Base-by-base conservation (phyloP, 2,797 vertebrate species). In the Cygnus olor region DNA sequence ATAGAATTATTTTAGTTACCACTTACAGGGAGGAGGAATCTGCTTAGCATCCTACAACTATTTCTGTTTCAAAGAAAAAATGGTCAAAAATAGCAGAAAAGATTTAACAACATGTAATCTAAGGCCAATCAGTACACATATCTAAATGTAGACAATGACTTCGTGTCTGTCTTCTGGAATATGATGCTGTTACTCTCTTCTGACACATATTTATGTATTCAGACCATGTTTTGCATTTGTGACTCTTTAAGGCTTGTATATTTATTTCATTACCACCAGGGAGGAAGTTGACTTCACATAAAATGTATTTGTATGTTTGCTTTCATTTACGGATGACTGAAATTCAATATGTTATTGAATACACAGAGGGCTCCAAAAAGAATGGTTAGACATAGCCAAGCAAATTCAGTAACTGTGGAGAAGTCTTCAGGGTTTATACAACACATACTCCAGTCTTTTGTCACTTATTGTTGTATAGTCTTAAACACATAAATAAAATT, bases 41-140 rank as follows among this genome's bases (percentile, higher is more conserved):
- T 30, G 14, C 42, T 86, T 2, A 16, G 4, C 72, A 24, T 74
- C 15, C 18, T 90, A 24, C n/a, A 89, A 64, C 11, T 77, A 16
- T 53, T 91, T 93, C 63, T 11, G 32, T 89, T 92, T 94, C 44
- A 63, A 77, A 94, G 42, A 27, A 63, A 91, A 82, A 61, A 68
- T 34, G 6, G 4, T 83, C 85, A 72, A 90, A 86, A 88, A 73
- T 83, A 82, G 51, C 12, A 56, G 16, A 66, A 40, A 81, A 84
- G 9, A 87, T 88, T 81, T 88, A 56, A 60, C 10, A 61, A 15
- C 10, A 34, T 90, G 10, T 61, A 74, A 87, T 72, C 36, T 68
- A 63, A 83, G 30, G 8, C 32, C 53, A 28, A 0, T 28, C 72
- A 49, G 16, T 34, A 58, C 14, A 45, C 4, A 2, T 76, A 19